Base-by-base conservation (phyloP, 2,888 invertebrate species). In the Cancer borealis region DNA sequence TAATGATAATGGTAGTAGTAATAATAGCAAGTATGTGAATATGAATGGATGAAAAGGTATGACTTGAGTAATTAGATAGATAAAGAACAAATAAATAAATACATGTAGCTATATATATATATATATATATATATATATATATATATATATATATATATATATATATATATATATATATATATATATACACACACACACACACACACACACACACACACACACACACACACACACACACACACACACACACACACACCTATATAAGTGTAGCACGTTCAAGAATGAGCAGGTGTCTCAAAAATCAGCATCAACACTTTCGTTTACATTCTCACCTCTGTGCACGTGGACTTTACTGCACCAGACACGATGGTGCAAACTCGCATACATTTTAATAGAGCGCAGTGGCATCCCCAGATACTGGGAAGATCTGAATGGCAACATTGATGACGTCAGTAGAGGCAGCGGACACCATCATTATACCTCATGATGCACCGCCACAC, bases 121-220 rank as follows among this genome's bases (percentile, higher is more conserved):
- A 79, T 66, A 66, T 66, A 66, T 66, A 66, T 66, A 66, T 66
- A 66, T 66, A 66, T 66, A 66, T 66, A 66, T 66, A 66, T 66
- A 66, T 66, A 66, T 66, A 66, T 66, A 66, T 66, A 66, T 66
- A 66, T 66, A 66, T 49, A 49, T 49, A 49, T 49, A 10, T 49
- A 49, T 49, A 49, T 8, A n/a, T n/a, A n/a, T n/a, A n/a, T n/a
- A n/a, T n/a, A n/a, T n/a, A n/a, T n/a, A n/a, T n/a, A n/a, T n/a
- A n/a, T 49, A 49, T 5, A 49, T 49, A 49, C 49, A 49, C 5
- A 49, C 49, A 49, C 10, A 49, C 49, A 10, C n/a, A n/a, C n/a
- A n/a, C n/a, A n/a, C n/a, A n/a, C n/a, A n/a, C n/a, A n/a, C n/a
- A n/a, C n/a, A n/a, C n/a, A n/a, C n/a, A n/a, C n/a, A n/a, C n/a